Evolutionary conservation across 2,888 invertebrate species (phyloP).

Genomic region (Platerodrilus igneus): DNA sequence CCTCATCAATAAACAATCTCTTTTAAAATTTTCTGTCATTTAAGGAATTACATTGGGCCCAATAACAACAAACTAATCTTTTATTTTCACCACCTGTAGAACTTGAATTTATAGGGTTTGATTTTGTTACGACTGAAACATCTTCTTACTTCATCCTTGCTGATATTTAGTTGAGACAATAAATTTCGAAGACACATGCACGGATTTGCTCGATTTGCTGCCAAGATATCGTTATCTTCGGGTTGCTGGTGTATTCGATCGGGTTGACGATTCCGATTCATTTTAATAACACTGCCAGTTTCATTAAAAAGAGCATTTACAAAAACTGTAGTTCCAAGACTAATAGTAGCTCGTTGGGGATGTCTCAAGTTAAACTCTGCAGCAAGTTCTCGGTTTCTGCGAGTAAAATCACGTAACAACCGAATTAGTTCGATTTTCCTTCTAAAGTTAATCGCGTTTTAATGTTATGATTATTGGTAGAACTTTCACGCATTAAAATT

Average conservation of each 20-base stretch:
- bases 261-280: slow-evolving; percentile 9
- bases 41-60: too few relatives aligned
- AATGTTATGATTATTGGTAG: slow-evolving; percentile 1
- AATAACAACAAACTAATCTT: too few relatives aligned
- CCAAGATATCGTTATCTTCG: slow-evolving; percentile 1
- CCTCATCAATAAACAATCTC: too few relatives aligned
- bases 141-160: too few relatives aligned
- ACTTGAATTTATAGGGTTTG: slow-evolving; percentile 1
- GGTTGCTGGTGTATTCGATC: slow-evolving; percentile 8
- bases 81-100: too few relatives aligned
- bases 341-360: slow-evolving; percentile 5
- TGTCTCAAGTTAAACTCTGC: slow-evolving; percentile 8
- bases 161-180: background rate
- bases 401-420: slow-evolving; percentile 10
- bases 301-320: slow-evolving; percentile 9
- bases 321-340: slow-evolving; percentile 6
- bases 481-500: too few relatives aligned
- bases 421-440: slow-evolving; percentile 6
- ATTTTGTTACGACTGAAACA: background rate
- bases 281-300: slow-evolving; percentile 12
- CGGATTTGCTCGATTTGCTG: background rate
- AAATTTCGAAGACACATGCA: background rate
- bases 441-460: slow-evolving; percentile 8
- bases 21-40: too few relatives aligned
- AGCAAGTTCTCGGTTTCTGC: too few relatives aligned